Base-by-base conservation (phyloP, 64 coral and sea anemone species). In the Hydrozoanthus tunicans region DNA sequence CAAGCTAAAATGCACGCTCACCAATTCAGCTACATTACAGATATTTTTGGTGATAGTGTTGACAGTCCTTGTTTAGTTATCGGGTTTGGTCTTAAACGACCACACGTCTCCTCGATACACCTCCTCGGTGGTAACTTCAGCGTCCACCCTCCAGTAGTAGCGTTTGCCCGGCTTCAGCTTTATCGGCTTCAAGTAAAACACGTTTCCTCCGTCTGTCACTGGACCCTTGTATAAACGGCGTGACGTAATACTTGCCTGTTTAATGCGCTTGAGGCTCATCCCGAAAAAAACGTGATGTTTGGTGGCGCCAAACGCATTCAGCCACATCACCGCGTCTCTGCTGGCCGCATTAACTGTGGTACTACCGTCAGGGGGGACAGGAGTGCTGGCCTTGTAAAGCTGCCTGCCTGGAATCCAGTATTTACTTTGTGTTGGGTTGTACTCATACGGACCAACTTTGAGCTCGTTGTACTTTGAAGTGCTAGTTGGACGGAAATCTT, bases 81-180 rank as follows among this genome's bases (percentile, higher is more conserved):
- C 27, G 10, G 70, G 20, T 7, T 26, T 72, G n/a, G 90, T 72
- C 54, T 80, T 69, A 58, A 91, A 91, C 7, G 64, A 91, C 90
- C 90, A 81, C 63, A 91, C 90, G 32, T 91, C 90, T 32, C 90
- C 90, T 66, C 82, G 77, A 59, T 93, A 80, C 5, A 96, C 73
- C 43, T 86, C 80, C 24, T 90, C 61, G 11, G 53, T 52, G 55
- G 58, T 89, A 51, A 96, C 73, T 86, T 90, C 91, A 25, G 91
- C 86, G 81, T 96, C 91, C 10, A 96, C 94, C 14, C 94, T 77
- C 91, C 86, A 96, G 91, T 84, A 91, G 55, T 93, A 96, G 13
- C 60, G 6, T 11, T 25, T 86, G 9, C 64, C 56, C 74, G 79
- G 63, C 32, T 93, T 51, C 13, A 92, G 77, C 57, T 53, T 93